Percentiles rank a stretch among this genome's conserved stretches.
These are phyloP conservation scores for Nasalis larvatus DNA, from an alignment of 2,113 vertebrate species.

Conservation along the genomic window DNA sequence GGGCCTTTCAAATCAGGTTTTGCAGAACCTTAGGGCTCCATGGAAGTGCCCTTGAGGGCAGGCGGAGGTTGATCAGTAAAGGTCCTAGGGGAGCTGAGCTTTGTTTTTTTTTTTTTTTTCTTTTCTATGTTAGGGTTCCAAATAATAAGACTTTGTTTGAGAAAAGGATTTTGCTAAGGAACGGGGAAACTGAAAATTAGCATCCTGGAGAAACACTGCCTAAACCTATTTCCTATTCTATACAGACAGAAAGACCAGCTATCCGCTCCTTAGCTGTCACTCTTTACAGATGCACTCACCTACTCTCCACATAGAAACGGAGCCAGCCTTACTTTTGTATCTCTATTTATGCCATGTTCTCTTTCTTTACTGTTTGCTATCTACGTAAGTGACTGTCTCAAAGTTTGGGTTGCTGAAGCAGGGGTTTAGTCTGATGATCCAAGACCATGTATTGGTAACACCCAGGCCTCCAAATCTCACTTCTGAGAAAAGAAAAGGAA, in stretches of 20 bases:
- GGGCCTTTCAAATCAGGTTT: not conserved
- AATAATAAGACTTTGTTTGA: not conserved
- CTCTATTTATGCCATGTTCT: not conserved
- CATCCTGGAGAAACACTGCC: not conserved
- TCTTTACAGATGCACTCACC: not conserved
- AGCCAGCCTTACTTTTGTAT: not conserved
- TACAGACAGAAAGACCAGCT: not conserved
- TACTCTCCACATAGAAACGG: not conserved
- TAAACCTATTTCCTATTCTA: not conserved
- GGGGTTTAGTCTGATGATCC: not conserved
- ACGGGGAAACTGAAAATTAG: not conserved
- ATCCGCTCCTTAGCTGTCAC: not conserved
- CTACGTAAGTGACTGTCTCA: not conserved
- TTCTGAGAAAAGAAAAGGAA: not conserved
- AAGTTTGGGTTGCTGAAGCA: not conserved
- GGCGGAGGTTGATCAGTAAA: accelerated
- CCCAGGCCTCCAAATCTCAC: not conserved
- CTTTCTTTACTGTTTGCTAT: not conserved
- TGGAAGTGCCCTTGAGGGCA: accelerated
- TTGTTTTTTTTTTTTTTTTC: not conserved
- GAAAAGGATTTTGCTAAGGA: not conserved
- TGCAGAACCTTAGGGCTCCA: not conserved
- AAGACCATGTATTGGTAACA: not conserved
- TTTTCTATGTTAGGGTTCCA: not conserved
- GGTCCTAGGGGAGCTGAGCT: not conserved